Evolutionary conservation across 2,888 invertebrate species (phyloP).

Genomic region (Tuta absoluta): DNA sequence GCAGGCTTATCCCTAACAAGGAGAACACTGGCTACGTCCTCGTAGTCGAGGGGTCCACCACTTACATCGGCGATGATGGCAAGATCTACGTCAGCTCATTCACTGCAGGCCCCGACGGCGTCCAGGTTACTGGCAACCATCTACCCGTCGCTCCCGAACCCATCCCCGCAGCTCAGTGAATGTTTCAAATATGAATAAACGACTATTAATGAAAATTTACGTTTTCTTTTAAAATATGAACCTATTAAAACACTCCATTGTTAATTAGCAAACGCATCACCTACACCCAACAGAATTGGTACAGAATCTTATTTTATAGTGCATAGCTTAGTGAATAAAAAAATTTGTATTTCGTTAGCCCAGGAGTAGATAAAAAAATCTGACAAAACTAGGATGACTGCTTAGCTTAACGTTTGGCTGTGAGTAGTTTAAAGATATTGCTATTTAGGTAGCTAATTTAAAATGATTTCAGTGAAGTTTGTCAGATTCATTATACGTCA

Average conservation of each 20-base stretch:
- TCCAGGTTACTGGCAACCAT: conserved; percentile 43
- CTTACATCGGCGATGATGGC: conserved; percentile 48
- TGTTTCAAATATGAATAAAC: neutral
- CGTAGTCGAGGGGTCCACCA: conserved; percentile 49
- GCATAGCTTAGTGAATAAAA: too few relatives aligned
- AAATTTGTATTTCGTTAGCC: too few relatives aligned
- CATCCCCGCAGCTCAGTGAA: conserved; percentile 19
- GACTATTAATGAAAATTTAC: neutral
- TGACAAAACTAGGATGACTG: too few relatives aligned
- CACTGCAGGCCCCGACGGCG: conserved; percentile 46
- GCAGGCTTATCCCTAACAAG: conserved; percentile 46
- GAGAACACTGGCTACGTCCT: conserved; percentile 46
- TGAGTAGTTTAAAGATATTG: too few relatives aligned
- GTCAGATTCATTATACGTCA: too few relatives aligned
- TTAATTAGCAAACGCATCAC: too few relatives aligned
- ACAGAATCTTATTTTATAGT: too few relatives aligned
- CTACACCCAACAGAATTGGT: neutral
- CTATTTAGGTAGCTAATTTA: too few relatives aligned
- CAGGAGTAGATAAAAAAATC: too few relatives aligned
- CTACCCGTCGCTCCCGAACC: conserved; percentile 36
- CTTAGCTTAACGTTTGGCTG: too few relatives aligned
- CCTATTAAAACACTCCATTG: too few relatives aligned
- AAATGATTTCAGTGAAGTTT: too few relatives aligned
- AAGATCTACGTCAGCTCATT: conserved; percentile 46
- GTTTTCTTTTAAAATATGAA: neutral